Evolutionary conservation across 2,888 invertebrate species (phyloP).

Genomic region (Hemithea aestivaria): DNA sequence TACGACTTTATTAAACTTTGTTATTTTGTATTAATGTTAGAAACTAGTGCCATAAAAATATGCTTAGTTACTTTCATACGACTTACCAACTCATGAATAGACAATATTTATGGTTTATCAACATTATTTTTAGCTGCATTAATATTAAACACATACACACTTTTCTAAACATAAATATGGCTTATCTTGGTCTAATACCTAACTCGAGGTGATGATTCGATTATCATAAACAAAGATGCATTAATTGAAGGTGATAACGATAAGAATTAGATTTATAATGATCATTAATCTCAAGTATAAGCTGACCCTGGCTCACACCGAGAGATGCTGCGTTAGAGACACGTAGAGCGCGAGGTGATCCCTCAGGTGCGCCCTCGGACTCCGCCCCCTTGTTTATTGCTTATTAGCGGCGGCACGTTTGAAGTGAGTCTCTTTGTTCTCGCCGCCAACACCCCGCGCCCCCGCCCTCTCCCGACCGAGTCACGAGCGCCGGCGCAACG

Average conservation of each 20-base stretch:
- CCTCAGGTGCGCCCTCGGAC: slow-evolving; percentile 70
- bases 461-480: slow-evolving; percentile 43
- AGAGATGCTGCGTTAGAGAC: slow-evolving; percentile 29
- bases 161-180: too few species aligned
- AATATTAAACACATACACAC: neutral
- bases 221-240: too few species aligned
- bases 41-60: too few species aligned
- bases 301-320: slow-evolving; percentile 4
- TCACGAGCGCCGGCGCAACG: slow-evolving; percentile 65
- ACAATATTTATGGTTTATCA: too few species aligned
- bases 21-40: slow-evolving; percentile 16
- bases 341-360: slow-evolving; percentile 56
- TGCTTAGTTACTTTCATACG: too few species aligned
- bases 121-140: slow-evolving; percentile 7
- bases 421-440: slow-evolving; percentile 74
- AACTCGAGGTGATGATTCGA: too few species aligned
- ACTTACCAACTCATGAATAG: too few species aligned
- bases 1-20: slow-evolving; percentile 14
- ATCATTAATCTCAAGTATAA: slow-evolving; percentile 12
- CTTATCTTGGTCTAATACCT: too few species aligned
- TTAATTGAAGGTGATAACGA: slow-evolving; percentile 2
- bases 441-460: slow-evolving; percentile 51
- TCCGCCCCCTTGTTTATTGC: slow-evolving; percentile 79
- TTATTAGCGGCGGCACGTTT: slow-evolving; percentile 78
- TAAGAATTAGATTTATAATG: slow-evolving; percentile 20